Evolutionary conservation across 1,140 invertebrate species (phyloP), one percentile per base, ranked within the genome.

Genomic region (Bombus vancouverensis): DNA sequence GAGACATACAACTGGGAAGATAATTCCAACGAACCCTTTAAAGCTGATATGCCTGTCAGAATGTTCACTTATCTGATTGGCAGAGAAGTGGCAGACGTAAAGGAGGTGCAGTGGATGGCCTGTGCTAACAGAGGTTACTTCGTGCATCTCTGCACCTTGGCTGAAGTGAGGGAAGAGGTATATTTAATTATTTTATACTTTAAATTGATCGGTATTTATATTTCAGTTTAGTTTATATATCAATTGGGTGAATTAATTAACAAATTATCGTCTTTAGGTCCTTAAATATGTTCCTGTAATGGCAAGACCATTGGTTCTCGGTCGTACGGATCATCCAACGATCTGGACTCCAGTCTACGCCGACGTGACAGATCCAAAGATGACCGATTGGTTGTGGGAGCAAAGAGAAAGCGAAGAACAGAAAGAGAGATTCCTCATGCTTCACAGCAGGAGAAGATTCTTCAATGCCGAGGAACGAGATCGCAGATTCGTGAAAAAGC

Each of bases 41-140:
- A 99, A 90, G 97, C 92, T 6, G 95, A 96, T 90, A 97, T 97
- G 94, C 97, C 98, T 86, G 98, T 99, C 22, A 96, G 99, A 89
- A 97, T 99, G 85, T 99, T 99, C 95, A 99, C 99, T 44, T 99
- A 99, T 96, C 96, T 99, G 85, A 98, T 99, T 95, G 99, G 99
- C 73, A 96, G 98, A 92, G 98, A 99, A 95, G 97, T 97, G 37
- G 96, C 96, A 13, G 97, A 98, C 94, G 97, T 97, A 34, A 96
- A 96, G 90, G 96, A 99, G 92, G 98, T 99, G 87, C 97, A 98
- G 92, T 99, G 98, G 98, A 99, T 99, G 97, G 99, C 99, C 68
- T 99, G 99, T 95, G 97, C 97, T 6, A 99, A 99, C 95, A 93
- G 96, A 96, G 98, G 99, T 9, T 99, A 98, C 95, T 99, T 98